Conservation (phyloP, 2,113 vertebrate genomes). For the Pholis gunnellus region DNA sequence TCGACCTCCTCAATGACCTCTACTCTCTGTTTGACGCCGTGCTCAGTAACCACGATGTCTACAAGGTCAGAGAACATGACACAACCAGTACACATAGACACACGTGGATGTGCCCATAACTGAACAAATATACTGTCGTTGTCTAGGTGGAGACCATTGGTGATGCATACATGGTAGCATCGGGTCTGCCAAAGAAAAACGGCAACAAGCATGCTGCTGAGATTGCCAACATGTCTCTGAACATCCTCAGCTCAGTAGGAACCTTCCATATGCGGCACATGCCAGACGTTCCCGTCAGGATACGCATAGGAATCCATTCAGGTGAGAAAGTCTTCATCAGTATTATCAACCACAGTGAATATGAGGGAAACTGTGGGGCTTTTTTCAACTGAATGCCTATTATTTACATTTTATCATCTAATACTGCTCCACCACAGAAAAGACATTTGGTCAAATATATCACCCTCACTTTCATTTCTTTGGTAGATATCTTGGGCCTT, state of each 20-base stretch:
- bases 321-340: conserved; percentile 73
- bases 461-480: too few species aligned
- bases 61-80: conserved; percentile 85
- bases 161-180: conserved; percentile 94
- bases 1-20: conserved; percentile 95
- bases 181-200: conserved; percentile 91
- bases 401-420: too few species aligned
- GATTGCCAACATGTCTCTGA: conserved; percentile 94
- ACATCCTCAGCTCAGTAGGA: conserved; percentile 93
- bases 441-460: too few species aligned
- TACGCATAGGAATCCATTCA: conserved; percentile 93
- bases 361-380: not conserved
- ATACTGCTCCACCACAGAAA: too few species aligned
- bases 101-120: not conserved
- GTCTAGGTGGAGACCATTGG: conserved; percentile 94
- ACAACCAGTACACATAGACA: not conserved
- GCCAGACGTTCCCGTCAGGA: conserved; percentile 91
- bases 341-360: not conserved
- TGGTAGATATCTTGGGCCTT: too few species aligned
- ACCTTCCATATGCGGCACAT: conserved; percentile 93
- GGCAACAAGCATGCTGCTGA: conserved; percentile 93
- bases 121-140: not conserved
- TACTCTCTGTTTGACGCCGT: conserved; percentile 93
- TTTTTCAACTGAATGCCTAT: not conserved
- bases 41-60: conserved; percentile 92